Evolutionary conservation across 1,140 invertebrate genomes (phyloP), one percentile per base, ranked within the genome.

Genomic region (Pristionchus pacificus): DNA sequence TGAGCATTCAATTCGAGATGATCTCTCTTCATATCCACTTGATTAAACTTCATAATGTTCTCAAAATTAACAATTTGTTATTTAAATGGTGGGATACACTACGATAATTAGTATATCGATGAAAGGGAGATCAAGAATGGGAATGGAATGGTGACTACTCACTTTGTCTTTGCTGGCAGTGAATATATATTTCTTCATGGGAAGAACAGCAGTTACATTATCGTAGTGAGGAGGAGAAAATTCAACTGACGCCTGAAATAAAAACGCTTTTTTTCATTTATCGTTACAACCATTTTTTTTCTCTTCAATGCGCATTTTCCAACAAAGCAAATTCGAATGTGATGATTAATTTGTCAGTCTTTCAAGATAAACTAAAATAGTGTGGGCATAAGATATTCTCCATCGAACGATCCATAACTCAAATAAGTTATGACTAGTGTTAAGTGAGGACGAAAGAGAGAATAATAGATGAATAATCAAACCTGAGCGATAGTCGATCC

Each of bases 141-240:
- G n/a, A n/a, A n/a, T n/a, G n/a, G n/a, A n/a, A n/a, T n/a, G n/a
- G n/a, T n/a, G n/a, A n/a, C 49, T 3, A 66, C 65, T 66, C 15
- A 91, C 92, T 84, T 89, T 91, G 84, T 94, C 92, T 30, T 92
- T 85, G 0, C 91, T 93, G 64, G 91, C 92, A 82, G 90, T 92
- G 86, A 92, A 93, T 15, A 93, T 85, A 2, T 86, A 88, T 63
- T 88, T 85, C 25, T 88, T 88, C 60, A 84, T 77, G 25, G 69
- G 77, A 49, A 91, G 27, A 1, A 86, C n/a, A 89, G 88, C 32
- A 93, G 86, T 61, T 90, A 90, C 82, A 13, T 92, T 92, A 83
- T 95, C 92, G 84, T 93, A 95, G 86, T 95, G 92, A 19, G 92
- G 92, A 10, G 92, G 92, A 69, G 91, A 89, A 13, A 95, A 85